These are phyloP conservation scores for Ooceraea biroi DNA, from an alignment of 1,140 invertebrate species.

Conservation along the genomic window DNA sequence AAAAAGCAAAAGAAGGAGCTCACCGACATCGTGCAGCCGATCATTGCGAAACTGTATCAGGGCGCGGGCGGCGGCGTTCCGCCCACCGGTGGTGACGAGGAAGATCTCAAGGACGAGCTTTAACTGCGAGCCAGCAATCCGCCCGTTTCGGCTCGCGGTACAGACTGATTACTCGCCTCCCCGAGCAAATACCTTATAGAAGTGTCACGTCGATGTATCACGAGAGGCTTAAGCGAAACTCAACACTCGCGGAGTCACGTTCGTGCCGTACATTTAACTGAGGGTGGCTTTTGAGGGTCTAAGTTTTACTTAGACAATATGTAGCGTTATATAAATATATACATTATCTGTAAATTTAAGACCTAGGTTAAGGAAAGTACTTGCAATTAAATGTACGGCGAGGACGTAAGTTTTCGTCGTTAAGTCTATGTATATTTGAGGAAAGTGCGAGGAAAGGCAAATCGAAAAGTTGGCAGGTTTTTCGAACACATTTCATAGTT, in stretches of 20 bases:
- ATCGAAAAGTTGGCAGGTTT: neutral
- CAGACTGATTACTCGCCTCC: slow-evolving; percentile 81
- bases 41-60: slow-evolving; percentile 98
- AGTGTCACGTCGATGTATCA: slow-evolving; percentile 65
- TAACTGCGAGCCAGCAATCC: slow-evolving; percentile 86
- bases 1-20: slow-evolving; percentile 99
- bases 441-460: slow-evolving; percentile 15
- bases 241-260: slow-evolving; percentile 27
- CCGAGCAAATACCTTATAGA: slow-evolving; percentile 76
- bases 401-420: slow-evolving; percentile 19
- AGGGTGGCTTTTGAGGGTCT: slow-evolving; percentile 39
- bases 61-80: slow-evolving; percentile 92
- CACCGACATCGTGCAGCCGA: slow-evolving; percentile 98
- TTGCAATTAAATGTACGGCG: slow-evolving; percentile 47
- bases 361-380: slow-evolving; percentile 13
- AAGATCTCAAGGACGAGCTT: slow-evolving; percentile 95
- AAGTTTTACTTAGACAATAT: slow-evolving; percentile 52
- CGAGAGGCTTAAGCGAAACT: slow-evolving; percentile 60
- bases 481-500: neutral
- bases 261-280: slow-evolving; percentile 46
- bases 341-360: slow-evolving; percentile 56
- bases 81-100: slow-evolving; percentile 89
- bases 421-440: slow-evolving; percentile 12
- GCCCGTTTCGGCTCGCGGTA: slow-evolving; percentile 59
- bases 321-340: too few relatives aligned